Evolutionary conservation across 2,888 invertebrate species (phyloP), one percentile per base, ranked within the genome.

Genomic region (Luffia ferchaultella): DNA sequence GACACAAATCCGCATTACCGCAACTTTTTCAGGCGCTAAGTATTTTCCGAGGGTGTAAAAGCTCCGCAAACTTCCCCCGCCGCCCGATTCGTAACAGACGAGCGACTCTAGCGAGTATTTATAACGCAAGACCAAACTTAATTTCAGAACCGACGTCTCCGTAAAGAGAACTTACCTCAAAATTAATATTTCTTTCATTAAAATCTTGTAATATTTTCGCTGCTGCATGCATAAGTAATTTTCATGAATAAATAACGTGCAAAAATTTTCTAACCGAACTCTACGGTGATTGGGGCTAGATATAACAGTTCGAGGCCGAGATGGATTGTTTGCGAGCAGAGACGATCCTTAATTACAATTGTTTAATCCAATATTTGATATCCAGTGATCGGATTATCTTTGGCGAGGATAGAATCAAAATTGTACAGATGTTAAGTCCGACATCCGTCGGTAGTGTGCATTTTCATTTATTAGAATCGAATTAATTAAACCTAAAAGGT

Each of bases 141-240:
- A 78, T 77, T 74, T 67, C 67, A 67, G 70, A 66, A 20, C 18
- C 41, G 62, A 60, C 69, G 66, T 59, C 65, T 62, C 63, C 62
- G 65, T 68, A 72, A 76, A 77, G 80, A 76, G 78, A 82, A 82
- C 83, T 83, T 78, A 73, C 78, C 74, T 70, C 67, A 70, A 82
- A 84, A 82, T 83, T 84, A 84, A 83, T 83, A 84, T 84, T 84
- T 85, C 85, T 84, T 85, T 84, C 85, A 85, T 85, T 85, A 85
- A 84, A 83, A 83, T 74, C 79, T 82, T 84, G 84, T 84, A 85
- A 85, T 85, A 82, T 84, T 84, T 84, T 76, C 77, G 68, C 74
- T 76, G 83, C 84, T 85, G 85, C 80, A 84, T 85, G 85, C 84
- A 85, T 85, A 85, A 85, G 82, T 84, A 85, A 85, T 85, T 66